Percentiles rank a stretch among this genome's conserved stretches.
Conservation (phyloP, 2,113 vertebrate genomes). For the Morone saxatilis region DNA sequence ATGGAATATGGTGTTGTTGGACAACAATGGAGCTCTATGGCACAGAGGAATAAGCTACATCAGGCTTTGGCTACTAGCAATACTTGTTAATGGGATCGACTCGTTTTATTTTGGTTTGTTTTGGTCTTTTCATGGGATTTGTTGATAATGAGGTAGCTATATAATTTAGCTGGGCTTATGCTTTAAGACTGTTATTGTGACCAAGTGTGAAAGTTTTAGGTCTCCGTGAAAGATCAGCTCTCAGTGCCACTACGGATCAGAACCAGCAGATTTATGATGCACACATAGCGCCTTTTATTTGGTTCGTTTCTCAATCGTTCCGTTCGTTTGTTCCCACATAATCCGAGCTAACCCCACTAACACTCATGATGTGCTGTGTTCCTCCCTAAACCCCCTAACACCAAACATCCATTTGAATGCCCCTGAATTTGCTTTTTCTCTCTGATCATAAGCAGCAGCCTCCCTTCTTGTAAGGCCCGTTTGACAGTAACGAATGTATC, state of each 20-base stretch:
- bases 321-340: neutral
- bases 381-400: conserved; percentile 38
- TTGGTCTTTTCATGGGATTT: neutral
- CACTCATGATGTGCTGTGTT: conserved; percentile 16
- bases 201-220: neutral
- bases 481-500: conserved; percentile 58
- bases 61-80: neutral
- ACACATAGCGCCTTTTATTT: conserved; percentile 31
- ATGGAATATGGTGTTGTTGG: too few species aligned
- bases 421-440: neutral
- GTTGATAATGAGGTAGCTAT: neutral
- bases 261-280: neutral
- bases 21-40: too few species aligned
- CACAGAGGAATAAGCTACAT: too few species aligned
- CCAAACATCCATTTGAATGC: conserved; percentile 3
- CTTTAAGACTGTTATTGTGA: neutral
- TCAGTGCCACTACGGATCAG: neutral
- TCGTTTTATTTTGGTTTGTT: too few species aligned
- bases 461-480: conserved; percentile 24
- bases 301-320: neutral
- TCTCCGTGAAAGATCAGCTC: neutral
- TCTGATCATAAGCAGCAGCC: neutral
- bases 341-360: conserved; percentile 38
- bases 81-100: neutral
- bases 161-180: too few species aligned